These are phyloP conservation scores for Drosophila bifasciata DNA, from an alignment of 1,140 invertebrate species.

Conservation along the genomic window DNA sequence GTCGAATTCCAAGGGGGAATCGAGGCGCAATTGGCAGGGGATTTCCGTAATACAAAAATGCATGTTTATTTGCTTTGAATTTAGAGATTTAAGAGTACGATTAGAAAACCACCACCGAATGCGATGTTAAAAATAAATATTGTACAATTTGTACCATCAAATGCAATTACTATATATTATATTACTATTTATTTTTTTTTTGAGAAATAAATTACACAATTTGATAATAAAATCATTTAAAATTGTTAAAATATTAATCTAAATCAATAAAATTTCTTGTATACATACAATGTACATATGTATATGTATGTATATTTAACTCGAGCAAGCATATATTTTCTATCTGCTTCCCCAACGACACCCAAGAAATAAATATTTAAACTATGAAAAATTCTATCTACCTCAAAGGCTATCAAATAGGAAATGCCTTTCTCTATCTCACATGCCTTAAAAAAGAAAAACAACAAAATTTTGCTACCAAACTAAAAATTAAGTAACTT, in stretches of 20 bases:
- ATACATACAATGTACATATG: too few relatives aligned
- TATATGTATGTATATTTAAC: too few relatives aligned
- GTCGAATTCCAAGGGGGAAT: slow-evolving; percentile 27
- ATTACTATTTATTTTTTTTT: slow-evolving; percentile 30
- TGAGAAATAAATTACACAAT: background rate
- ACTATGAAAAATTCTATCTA: background rate
- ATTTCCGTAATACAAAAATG: slow-evolving; percentile 54
- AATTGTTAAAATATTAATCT: background rate
- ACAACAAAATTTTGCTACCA: background rate
- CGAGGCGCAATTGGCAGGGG: slow-evolving; percentile 16
- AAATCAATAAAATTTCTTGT: too few relatives aligned
- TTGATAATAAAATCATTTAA: too few relatives aligned
- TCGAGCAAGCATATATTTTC: too few relatives aligned
- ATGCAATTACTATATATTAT: too few relatives aligned
- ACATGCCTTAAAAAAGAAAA: background rate
- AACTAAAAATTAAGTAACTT: slow-evolving; percentile 9
- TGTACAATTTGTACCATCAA: too few relatives aligned
- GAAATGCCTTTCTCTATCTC: slow-evolving; percentile 22
- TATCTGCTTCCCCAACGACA: too few relatives aligned
- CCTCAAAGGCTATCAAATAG: slow-evolving; percentile 9
- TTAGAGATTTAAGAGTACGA: too few relatives aligned
- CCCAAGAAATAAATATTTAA: background rate
- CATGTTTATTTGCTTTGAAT: slow-evolving; percentile 56
- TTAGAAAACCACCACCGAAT: too few relatives aligned
- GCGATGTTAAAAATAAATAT: too few relatives aligned